Evolutionary conservation across 2,113 vertebrate genomes (phyloP).

Genomic region (Murina feae): DNA sequence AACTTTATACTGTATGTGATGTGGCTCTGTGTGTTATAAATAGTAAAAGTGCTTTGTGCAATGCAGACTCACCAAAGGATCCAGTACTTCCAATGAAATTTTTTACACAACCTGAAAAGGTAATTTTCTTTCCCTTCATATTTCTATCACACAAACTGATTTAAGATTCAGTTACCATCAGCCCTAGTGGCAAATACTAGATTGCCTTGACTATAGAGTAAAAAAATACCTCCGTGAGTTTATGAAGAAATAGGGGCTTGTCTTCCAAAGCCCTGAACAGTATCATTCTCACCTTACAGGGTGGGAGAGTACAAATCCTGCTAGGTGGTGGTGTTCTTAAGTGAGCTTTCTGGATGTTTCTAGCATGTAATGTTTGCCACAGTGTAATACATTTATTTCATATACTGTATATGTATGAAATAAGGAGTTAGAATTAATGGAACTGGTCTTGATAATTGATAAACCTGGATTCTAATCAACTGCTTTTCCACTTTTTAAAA

Average conservation of each 20-base stretch:
- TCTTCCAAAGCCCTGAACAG: not conserved
- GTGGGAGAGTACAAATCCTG: not conserved
- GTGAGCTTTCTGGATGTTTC: not conserved
- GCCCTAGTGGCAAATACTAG: not conserved
- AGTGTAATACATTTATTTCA: not conserved
- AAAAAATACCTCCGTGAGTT: not conserved
- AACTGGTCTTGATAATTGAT: not conserved
- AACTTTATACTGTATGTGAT: slow-evolving; percentile 98
- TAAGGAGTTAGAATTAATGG: not conserved
- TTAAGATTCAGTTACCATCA: slow-evolving; percentile 24
- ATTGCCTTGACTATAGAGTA: not conserved
- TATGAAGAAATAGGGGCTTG: not conserved
- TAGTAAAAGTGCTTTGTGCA: slow-evolving; percentile 97
- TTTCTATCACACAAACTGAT: not conserved
- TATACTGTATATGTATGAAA: not conserved
- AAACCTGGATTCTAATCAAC: not conserved
- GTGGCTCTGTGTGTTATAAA: slow-evolving; percentile 97
- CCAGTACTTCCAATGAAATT: slow-evolving; percentile 94
- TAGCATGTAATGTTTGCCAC: not conserved
- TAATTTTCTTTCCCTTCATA: slow-evolving; percentile 68
- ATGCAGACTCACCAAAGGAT: slow-evolving; percentile 95
- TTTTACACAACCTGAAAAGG: slow-evolving; percentile 96
- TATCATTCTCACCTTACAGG: not conserved
- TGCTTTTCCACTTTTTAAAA: not conserved
- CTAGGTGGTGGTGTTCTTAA: not conserved